Conservation (phyloP, 2,888 invertebrate species). For the Scaptodrosophila latifasciaeformis region DNA sequence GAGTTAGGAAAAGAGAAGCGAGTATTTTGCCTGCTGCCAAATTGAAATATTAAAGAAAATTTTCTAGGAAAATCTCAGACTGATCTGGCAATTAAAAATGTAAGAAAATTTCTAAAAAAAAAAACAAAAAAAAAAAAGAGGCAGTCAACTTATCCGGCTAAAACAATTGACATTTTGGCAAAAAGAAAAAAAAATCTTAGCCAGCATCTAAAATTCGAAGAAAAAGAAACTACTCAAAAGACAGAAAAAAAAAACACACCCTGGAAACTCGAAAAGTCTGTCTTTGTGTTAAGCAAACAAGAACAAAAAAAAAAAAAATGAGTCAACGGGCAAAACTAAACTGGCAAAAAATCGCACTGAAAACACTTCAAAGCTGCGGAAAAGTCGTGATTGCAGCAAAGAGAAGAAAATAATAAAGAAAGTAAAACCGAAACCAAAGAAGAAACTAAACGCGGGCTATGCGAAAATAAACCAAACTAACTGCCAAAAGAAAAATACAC, state of each 20-base stretch:
- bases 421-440: constrained; percentile 1
- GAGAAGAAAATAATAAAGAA: constrained; percentile 17
- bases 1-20: not conserved
- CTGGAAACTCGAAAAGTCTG: not conserved
- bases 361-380: constrained; percentile 61
- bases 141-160: constrained; percentile 36
- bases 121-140: too few species aligned
- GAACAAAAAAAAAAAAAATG: not conserved
- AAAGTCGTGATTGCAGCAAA: constrained; percentile 69
- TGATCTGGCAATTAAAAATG: too few species aligned
- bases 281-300: constrained; percentile 4
- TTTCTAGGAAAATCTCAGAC: too few species aligned
- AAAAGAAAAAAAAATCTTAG: constrained; percentile 37
- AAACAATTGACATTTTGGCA: constrained; percentile 65
- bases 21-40: constrained; percentile 21
- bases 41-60: constrained; percentile 58
- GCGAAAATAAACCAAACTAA: constrained; percentile 56
- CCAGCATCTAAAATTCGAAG: not conserved
- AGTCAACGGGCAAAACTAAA: too few species aligned
- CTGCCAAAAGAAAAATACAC: constrained; percentile 49
- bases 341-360: constrained; percentile 26
- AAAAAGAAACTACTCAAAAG: constrained; percentile 1
- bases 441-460: constrained; percentile 39
- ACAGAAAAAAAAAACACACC: constrained; percentile 30
- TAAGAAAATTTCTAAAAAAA: too few species aligned